Base-by-base conservation (phyloP, 2,113 vertebrate species). In the Gallinago jamesoni region DNA sequence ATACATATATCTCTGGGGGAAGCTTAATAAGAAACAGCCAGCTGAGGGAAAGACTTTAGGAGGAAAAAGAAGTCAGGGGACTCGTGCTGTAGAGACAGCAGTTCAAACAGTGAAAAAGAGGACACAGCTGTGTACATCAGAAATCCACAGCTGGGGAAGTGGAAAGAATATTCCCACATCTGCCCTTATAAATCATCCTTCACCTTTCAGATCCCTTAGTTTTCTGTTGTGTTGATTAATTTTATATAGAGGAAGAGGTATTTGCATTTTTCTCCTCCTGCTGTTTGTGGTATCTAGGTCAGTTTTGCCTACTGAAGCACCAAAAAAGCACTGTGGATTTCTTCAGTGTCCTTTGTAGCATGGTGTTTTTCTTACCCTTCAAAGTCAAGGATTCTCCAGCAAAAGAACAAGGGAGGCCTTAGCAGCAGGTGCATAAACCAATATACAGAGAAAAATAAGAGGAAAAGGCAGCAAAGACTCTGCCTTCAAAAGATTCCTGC, bases 201-300 rank as follows among this genome's bases (percentile, higher is more conserved):
- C 92, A 94, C 75, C 75, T 91, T 90, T 95, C 91, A 86, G 63
- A 93, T 96, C 47, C 50, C 33, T 55, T 83, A 28, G 37, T 88
- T 93, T 96, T 90, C 93, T 88, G 72, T 92, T 92, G 63, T 67
- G 52, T 57, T 69, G 85, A 92, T 90, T 92, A 91, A 91, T 91
- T 96, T 89, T 53, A 15, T 63, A 60, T 11, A 64, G 52, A 30
- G 2, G 53, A 35, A 95, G 45, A 82, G 37, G 67, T 93, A 92
- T 95, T 95, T 97, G 90, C 95, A 96, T 97, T 97, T 95, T 93
- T 60, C 74, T 88, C 33, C 66, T 85, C 33, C 93, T 69, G 82
- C 94, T 94, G 69, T 90, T 89, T 60, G 57, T 80, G 76, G 3
- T 94, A 97, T 96, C 87, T 96, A 93, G 96, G 94, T 93, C 95